Base-by-base conservation (phyloP, 2,797 vertebrate species). In the Pangasius macronema region DNA sequence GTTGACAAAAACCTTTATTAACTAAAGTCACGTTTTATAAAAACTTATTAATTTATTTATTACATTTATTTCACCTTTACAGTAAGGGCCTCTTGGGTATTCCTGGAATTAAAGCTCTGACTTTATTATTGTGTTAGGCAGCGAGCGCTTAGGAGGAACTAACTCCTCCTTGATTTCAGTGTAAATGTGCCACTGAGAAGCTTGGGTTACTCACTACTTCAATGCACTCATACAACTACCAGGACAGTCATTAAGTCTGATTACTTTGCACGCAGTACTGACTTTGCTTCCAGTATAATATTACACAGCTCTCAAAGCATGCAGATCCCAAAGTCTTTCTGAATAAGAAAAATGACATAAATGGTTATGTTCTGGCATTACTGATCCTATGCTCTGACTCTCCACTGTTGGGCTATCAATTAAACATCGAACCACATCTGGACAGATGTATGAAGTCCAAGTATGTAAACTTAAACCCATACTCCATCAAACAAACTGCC, bases 61-160 rank as follows among this genome's bases (percentile, higher is more conserved):
- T 39, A 51, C 33, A 75, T 85, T 53, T 61, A 73, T 85, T 73
- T 75, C 24, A 33, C 68, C 73, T 82, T 65, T 55, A 87, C 81
- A 65, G 59, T 20, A 83, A 85, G 75, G 85, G 87, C 81, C 88
- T 80, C 33, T 88, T 80, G 82, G 42, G 88, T 88, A 73, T 65
- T 33, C 49, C 42, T 61, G 75, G 70, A 88, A 88, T 86, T 63
- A 22, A 79, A 59, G 72, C 6, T n/a, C 57, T 8, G 27, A 75
- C 85, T 68, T 89, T 88, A 82, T 88, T 80, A 11, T 82, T 16
- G 18, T 51, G 70, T 51, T 77, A 20, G 42, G 57, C 55, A 83
- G 87, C 22, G 24, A 63, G 55, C 33, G 68, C 79, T n/a, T n/a
- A n/a, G n/a, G n/a, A n/a, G n/a, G n/a, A n/a, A n/a, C n/a, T n/a